Base-by-base conservation (phyloP, 30 jellyfish, hydroid and myxozoan species). In the Hydractinia symbiolongicarpus region DNA sequence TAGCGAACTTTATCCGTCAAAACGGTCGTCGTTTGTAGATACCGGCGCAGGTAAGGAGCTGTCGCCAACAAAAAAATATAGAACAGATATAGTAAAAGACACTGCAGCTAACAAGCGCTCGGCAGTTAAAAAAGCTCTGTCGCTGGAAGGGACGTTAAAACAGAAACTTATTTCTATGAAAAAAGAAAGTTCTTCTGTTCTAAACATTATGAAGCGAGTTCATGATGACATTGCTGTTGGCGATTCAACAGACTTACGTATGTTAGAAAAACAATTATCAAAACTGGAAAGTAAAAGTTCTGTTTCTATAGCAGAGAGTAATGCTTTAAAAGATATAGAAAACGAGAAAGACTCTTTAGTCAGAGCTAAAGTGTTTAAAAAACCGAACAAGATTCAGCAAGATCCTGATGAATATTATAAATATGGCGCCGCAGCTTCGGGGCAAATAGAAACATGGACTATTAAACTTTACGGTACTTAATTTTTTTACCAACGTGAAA, bases 401-500 rank as follows among this genome's bases (percentile, higher is more conserved):
- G 78, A 88, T 77, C 95, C 96, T 21, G 96, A 88, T 64, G 96
- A 82, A 57, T 84, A 88, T 81, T 74, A 89, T 50, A 88, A 85
- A 88, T 88, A 86, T 62, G 99, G 99, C 72, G 89, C 91, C 61
- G 95, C 91, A 11, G 78, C 83, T 52, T 83, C 99, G 6, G 99
- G 99, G 71, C 88, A 56, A 5, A 73, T 94, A 51, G 96, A 84
- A 61, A 73, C 89, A 4, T 94, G 99, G 99, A 94, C 99, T 30
- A 68, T 94, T 15, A 70, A 81, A n/a, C 88, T 94, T 53, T 88
- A 94, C 71, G 99, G 99, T 50, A 94, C 99, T 88, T 79, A 83
- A 5, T 76, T 76, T 64, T 30, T 30, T 2, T 30, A 30, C 44
- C 44, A 30, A 30, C 44, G 44, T 30, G 1, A 30, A 30, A n/a